Evolutionary conservation across 2,888 invertebrate species (phyloP), one percentile per base, ranked within the genome.

Genomic region (Andrena minutula): DNA sequence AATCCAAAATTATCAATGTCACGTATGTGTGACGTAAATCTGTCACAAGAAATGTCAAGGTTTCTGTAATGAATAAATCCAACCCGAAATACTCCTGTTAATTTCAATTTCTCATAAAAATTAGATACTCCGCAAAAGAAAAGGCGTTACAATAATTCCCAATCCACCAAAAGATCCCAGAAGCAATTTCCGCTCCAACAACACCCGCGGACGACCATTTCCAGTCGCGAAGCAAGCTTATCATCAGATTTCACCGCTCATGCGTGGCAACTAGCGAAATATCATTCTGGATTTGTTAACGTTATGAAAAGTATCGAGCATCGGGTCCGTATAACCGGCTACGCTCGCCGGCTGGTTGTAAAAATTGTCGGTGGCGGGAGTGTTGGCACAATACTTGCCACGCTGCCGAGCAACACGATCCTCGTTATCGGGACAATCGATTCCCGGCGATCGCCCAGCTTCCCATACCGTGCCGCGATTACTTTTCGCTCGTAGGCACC

Each of bases 341-440:
- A 20, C 7, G 23, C 35, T 7, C 26, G 8, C 16, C 78, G 51
- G 16, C 68, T 1, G 41, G 41, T 61, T 30, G 65, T 60, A 32
- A 60, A 20, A 65, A 60, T 70, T 41, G 26, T 26, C 2, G 32
- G 0, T 7, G 23, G 26, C 49, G 35, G 63, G 63, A 60, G 32
- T 30, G n/a, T 32, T 3, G 30, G 23, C 58, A 65, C 65, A 65
- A 74, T 53, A 58, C 51, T 53, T 30, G 51, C 12, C 41, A 16
- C 51, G 16, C 58, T 65, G 41, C 51, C 64, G 28, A 58, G 80
- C 61, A 30, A 60, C 58, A 61, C 30, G 51, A 41, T 20, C 20
- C 87, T 86, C 85, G 86, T 86, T 88, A 87, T 84, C 82, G 80
- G 64, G 41, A 64, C 68, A 77, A 70, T 80, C 74, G 82, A 86